Conservation (phyloP, 2,797 vertebrate species). For the Ptychobarbus kaznakovi region DNA sequence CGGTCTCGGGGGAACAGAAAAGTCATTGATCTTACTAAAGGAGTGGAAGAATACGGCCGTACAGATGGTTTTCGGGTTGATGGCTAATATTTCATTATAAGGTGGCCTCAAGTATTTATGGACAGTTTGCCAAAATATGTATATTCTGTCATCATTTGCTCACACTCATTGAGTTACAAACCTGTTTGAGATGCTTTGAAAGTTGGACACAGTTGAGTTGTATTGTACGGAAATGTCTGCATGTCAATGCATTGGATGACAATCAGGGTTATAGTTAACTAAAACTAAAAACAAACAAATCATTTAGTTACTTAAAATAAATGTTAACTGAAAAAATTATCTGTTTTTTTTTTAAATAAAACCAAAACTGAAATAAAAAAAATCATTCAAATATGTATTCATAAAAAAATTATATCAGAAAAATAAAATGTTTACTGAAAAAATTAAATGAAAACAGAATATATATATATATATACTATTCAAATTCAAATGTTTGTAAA, state of each 20-base stretch:
- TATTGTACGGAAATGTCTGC: background rate
- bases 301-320: background rate
- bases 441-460: background rate
- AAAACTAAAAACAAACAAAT: background rate
- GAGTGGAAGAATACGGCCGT: background rate
- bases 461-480: too few species aligned
- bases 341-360: background rate
- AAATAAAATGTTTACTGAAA: too few species aligned
- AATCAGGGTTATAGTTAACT: background rate
- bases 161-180: background rate
- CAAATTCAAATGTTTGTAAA: too few species aligned
- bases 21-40: constrained; percentile 19
- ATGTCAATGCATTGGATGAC: background rate
- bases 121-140: background rate
- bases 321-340: background rate
- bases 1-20: constrained; percentile 20
- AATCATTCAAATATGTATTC: background rate
- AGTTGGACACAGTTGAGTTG: background rate
- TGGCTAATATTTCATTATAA: background rate
- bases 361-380: background rate
- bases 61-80: background rate
- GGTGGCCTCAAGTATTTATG: background rate
- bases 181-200: background rate
- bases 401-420: background rate
- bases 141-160: background rate